Percentiles rank a stretch among this genome's conserved stretches.
Evolutionary conservation across 2,113 vertebrate species (phyloP).

Genomic region (Indicator maculatus): DNA sequence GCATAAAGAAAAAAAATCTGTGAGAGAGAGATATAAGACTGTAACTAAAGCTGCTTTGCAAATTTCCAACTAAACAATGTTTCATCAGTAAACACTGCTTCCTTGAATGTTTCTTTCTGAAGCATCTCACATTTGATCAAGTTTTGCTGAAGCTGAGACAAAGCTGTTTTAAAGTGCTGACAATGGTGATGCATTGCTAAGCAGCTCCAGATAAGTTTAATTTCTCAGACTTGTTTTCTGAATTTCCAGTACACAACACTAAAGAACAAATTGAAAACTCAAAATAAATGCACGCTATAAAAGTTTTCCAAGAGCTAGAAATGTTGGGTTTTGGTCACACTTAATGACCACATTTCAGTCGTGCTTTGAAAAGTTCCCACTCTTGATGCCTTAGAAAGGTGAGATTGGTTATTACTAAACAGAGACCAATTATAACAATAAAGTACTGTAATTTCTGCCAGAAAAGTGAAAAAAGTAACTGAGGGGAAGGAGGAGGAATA

Average conservation of each 20-base stretch:
- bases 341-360: background rate
- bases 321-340: background rate
- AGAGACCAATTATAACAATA: background rate
- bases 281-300: background rate
- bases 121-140: background rate
- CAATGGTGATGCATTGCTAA: background rate
- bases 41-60: constrained; percentile 15
- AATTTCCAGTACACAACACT: background rate
- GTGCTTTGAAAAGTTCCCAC: background rate
- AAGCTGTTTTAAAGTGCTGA: background rate
- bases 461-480: background rate
- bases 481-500: background rate
- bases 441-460: background rate
- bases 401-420: background rate
- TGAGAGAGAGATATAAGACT: constrained; percentile 1
- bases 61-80: constrained; percentile 45
- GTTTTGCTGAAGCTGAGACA: background rate
- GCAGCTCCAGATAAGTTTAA: background rate
- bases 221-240: background rate
- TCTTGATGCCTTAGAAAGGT: background rate
- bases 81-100: constrained; percentile 49
- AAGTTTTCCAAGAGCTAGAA: background rate
- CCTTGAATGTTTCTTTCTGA: background rate
- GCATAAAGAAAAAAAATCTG: constrained; percentile 25
- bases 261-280: background rate